A percentile compares a stretch with the other conserved stretches of the same genome.
phyloP scores from a whole-genome alignment of 2,888 invertebrate genomes.

The Sipunculus nudus region DNA sequence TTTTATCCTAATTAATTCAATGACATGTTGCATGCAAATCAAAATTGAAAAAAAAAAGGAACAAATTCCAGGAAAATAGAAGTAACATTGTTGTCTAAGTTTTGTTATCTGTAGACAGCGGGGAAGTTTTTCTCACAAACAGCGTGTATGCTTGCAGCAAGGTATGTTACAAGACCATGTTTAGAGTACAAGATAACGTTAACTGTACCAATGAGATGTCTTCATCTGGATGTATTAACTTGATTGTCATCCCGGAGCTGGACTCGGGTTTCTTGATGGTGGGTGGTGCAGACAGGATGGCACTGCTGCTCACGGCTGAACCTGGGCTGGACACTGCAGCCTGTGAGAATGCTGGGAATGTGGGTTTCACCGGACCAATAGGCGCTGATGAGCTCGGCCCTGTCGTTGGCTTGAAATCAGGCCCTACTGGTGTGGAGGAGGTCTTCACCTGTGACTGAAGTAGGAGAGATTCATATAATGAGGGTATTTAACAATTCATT shows the following conservation, averaged over 20 bases:
- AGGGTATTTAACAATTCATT: no score
- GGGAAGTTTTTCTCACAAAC: no score
- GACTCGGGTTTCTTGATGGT: slow-evolving; percentile 64
- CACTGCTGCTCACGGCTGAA: slow-evolving; percentile 36
- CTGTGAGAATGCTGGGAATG: slow-evolving; percentile 55
- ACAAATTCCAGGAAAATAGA: no score
- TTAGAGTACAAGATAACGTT: no score
- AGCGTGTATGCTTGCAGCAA: no score
- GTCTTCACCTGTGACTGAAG: slow-evolving; percentile 5
- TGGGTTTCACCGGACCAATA: slow-evolving; percentile 46
- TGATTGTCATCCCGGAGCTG: slow-evolving; percentile 62
- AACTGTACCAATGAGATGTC: slow-evolving; percentile 64
- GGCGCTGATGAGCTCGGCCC: slow-evolving; percentile 1
- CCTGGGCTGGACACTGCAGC: slow-evolving; percentile 36
- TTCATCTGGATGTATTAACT: slow-evolving; percentile 64
- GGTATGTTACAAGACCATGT: no score
- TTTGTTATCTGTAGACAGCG: no score
- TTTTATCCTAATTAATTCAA: no score
- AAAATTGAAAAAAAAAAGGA: no score
- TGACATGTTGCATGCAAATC: no score
- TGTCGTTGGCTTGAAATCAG: slow-evolving; percentile 40
- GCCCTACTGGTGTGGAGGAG: slow-evolving; percentile 34
- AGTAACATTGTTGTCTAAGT: no score
- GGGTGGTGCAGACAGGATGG: slow-evolving; percentile 60
- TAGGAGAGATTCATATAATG: neutral